phyloP scores from a whole-genome alignment of 2,888 invertebrate species.

The Netelia virgata region DNA sequence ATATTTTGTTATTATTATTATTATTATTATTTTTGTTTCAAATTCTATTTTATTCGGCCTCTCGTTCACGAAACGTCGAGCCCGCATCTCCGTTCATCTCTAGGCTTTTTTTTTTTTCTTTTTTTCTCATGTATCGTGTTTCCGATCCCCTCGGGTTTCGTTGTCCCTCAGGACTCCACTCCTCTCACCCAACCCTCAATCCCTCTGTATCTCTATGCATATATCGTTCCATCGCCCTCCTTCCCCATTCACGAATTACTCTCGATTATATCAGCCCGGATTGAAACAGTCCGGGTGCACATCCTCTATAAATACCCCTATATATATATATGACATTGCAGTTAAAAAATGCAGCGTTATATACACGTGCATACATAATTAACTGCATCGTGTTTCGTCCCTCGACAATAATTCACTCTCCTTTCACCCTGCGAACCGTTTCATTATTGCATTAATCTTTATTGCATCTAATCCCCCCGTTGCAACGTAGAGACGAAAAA shows the following conservation, averaged over 20 bases:
- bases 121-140: background rate
- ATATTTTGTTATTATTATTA: background rate
- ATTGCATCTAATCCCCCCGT: background rate
- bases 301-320: background rate
- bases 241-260: slow-evolving; percentile 20
- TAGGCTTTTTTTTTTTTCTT: background rate
- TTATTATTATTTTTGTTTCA: slow-evolving; percentile 22
- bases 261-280: slow-evolving; percentile 43
- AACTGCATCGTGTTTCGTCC: slow-evolving; percentile 33
- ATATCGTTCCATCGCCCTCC: background rate
- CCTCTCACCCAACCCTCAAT: background rate
- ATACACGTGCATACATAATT: background rate
- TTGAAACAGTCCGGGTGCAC: slow-evolving; percentile 13
- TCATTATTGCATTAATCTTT: slow-evolving; percentile 48
- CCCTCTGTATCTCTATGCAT: background rate
- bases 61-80: slow-evolving; percentile 9
- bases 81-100: slow-evolving; percentile 46
- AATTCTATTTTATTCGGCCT: slow-evolving; percentile 8
- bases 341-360: background rate
- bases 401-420: slow-evolving; percentile 39
- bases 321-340: background rate
- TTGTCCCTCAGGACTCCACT: background rate
- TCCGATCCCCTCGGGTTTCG: background rate
- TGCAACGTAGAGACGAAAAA: background rate
- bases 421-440: slow-evolving; percentile 17